Evolutionary conservation across 1,140 invertebrate species (phyloP).

Genomic region (Euwallacea similis): DNA sequence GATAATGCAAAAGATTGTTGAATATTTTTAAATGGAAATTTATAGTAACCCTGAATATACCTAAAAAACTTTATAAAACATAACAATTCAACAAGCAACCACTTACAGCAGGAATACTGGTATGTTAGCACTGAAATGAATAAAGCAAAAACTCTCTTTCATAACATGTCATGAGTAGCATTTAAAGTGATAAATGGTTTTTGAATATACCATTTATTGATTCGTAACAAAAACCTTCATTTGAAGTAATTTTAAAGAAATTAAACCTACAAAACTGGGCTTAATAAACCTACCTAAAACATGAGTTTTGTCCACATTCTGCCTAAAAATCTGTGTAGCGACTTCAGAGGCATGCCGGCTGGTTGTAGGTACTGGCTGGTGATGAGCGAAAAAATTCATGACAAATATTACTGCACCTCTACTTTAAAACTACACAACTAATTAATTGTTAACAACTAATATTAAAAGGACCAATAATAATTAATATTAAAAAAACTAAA

Average conservation of each 20-base stretch:
- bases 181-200: too few species aligned
- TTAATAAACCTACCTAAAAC: conserved; percentile 31
- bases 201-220: background rate
- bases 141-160: too few species aligned
- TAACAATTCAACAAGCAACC: too few species aligned
- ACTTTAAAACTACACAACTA: background rate
- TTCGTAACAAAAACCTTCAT: background rate
- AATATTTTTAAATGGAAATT: background rate
- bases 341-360: conserved; percentile 36
- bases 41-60: too few species aligned
- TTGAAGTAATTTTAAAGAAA: background rate
- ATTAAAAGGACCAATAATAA: background rate
- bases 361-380: conserved; percentile 22
- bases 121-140: too few species aligned
- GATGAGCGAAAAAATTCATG: conserved; percentile 22
- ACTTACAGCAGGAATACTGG: too few species aligned
- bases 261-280: background rate
- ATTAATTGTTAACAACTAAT: background rate
- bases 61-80: too few species aligned
- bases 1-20: background rate
- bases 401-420: background rate
- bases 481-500: background rate
- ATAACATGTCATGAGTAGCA: too few species aligned
- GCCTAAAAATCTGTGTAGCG: conserved; percentile 30
- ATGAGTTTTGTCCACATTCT: conserved; percentile 30